phyloP scores from a whole-genome alignment of 2,797 vertebrate species.

The Pseudochromis fuscus region DNA sequence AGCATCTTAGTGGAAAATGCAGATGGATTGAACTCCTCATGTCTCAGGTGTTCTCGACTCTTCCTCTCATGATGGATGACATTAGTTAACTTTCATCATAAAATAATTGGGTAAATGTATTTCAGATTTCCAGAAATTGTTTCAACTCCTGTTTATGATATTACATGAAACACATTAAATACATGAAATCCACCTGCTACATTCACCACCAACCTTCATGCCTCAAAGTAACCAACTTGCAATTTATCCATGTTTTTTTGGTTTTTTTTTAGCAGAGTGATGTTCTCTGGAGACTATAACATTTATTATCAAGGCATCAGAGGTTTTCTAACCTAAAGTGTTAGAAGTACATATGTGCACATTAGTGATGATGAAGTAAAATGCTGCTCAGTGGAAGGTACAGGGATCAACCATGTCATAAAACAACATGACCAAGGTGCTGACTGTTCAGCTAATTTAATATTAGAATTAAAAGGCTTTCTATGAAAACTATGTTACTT shows the following conservation, averaged over 20 bases:
- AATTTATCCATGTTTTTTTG: background rate
- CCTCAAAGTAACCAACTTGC: background rate
- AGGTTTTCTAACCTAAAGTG: background rate
- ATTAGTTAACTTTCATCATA: no score
- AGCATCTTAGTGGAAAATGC: slow-evolving; percentile 11
- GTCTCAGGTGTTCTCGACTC: slow-evolving; percentile 23
- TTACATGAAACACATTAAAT: background rate
- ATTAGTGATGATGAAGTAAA: background rate
- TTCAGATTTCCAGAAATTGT: background rate
- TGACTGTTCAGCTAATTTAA: no score
- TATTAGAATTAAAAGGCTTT: no score
- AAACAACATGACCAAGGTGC: background rate
- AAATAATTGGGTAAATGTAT: background rate
- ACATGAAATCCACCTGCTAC: background rate
- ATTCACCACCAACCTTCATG: background rate
- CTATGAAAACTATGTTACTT: no score
- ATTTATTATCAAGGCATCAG: background rate
- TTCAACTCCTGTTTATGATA: background rate
- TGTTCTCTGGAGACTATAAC: background rate
- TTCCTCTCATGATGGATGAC: background rate
- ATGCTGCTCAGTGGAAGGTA: background rate
- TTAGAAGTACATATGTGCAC: no score
- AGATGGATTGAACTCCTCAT: background rate
- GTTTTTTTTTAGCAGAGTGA: background rate
- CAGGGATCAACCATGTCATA: no score